Evolutionary conservation across 2,797 vertebrate genomes (phyloP).

Genomic region (Ptychobarbus kaznakovi): DNA sequence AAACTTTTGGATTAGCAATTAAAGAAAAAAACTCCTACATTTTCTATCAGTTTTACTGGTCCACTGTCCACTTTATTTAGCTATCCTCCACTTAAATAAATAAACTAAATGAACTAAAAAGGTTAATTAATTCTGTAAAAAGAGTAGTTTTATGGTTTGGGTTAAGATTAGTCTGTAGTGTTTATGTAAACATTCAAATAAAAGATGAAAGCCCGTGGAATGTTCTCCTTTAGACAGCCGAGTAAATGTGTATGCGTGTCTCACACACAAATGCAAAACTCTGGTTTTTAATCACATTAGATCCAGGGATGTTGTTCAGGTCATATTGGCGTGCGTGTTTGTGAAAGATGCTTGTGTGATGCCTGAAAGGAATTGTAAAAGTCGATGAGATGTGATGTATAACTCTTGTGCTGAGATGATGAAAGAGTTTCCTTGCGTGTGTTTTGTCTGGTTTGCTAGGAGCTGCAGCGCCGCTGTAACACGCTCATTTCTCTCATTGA

Average conservation of each 20-base stretch:
- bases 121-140: not conserved
- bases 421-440: constrained; percentile 20
- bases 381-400: constrained; percentile 19
- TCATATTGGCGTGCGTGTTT: constrained; percentile 7
- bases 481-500: constrained; percentile 90
- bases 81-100: not conserved
- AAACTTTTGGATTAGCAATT: too few species aligned
- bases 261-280: constrained; percentile 14
- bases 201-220: not conserved
- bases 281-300: not conserved
- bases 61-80: not conserved
- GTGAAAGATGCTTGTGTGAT: constrained; percentile 16
- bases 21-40: not conserved
- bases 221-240: not conserved
- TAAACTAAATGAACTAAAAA: not conserved
- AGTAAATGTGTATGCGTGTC: not conserved
- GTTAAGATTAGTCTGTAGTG: not conserved
- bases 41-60: not conserved
- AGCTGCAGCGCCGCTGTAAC: constrained; percentile 89
- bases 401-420: constrained; percentile 9
- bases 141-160: not conserved
- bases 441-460: constrained; percentile 70
- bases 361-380: constrained; percentile 23
- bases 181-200: not conserved
- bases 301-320: constrained; percentile 2